Percentiles rank a stretch among this genome's conserved stretches.
Evolutionary conservation across 2,888 invertebrate species (phyloP).

Genomic region (Ennomos erosarius): DNA sequence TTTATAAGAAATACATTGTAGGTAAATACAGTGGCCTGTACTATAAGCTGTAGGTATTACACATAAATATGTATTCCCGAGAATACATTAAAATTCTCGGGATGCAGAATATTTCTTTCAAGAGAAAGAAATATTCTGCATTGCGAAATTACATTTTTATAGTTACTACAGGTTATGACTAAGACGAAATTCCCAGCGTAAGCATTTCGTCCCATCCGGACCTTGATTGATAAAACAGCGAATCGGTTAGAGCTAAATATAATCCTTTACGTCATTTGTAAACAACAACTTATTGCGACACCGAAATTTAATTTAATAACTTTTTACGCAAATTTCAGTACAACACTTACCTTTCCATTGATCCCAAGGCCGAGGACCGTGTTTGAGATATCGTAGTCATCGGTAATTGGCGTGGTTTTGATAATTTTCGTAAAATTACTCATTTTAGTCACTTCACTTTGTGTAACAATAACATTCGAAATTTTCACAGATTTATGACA

Average conservation of each 20-base stretch:
- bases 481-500: slow-evolving; percentile 43
- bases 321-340: slow-evolving; percentile 19
- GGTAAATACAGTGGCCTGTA: too few species aligned
- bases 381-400: slow-evolving; percentile 96
- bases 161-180: slow-evolving; percentile 8
- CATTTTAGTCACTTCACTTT: slow-evolving; percentile 58
- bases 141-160: not conserved
- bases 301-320: slow-evolving; percentile 13
- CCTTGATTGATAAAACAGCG: slow-evolving; percentile 22
- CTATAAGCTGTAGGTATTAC: too few species aligned
- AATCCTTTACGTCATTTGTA: slow-evolving; percentile 61
- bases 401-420: slow-evolving; percentile 93
- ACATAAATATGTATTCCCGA: too few species aligned
- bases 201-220: slow-evolving; percentile 18
- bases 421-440: slow-evolving; percentile 79
- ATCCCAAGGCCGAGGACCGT: slow-evolving; percentile 98
- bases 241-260: slow-evolving; percentile 49
- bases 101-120: too few species aligned
- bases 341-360: slow-evolving; percentile 93
- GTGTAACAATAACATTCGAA: slow-evolving; percentile 45
- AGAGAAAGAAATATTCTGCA: too few species aligned
- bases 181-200: slow-evolving; percentile 17
- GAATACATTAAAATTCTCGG: too few species aligned
- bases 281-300: slow-evolving; percentile 46
- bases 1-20: too few species aligned